phyloP scores from a whole-genome alignment of 1,140 invertebrate genomes.

The Latrodectus geometricus region DNA sequence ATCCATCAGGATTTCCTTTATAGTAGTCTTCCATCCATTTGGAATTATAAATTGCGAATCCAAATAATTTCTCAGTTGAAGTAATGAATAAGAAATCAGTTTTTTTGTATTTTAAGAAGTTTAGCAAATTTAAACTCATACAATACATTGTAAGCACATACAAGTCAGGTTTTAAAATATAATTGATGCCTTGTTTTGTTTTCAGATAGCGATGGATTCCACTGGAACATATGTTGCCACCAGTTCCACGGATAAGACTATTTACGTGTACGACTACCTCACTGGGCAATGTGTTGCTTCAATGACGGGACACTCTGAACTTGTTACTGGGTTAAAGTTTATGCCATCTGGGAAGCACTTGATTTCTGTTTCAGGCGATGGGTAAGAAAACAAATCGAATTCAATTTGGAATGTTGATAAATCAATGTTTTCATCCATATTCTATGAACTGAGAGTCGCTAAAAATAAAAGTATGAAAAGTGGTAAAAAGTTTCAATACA shows the following conservation, averaged over 20 bases:
- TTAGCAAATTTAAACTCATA: no score
- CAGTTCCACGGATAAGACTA: conserved; percentile 94
- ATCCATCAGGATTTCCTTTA: no score
- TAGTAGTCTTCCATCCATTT: no score
- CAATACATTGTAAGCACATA: no score
- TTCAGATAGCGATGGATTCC: conserved; percentile 83
- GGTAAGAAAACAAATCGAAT: conserved; percentile 65
- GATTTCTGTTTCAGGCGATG: conserved; percentile 88
- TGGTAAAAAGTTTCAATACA: no score
- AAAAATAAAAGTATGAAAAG: no score
- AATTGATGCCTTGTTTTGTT: conserved; percentile 47
- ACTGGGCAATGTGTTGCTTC: conserved; percentile 93
- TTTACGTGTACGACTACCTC: conserved; percentile 94
- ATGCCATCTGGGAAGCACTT: conserved; percentile 90
- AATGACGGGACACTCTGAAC: conserved; percentile 93
- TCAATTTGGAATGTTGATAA: background rate
- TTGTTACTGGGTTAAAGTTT: conserved; percentile 90
- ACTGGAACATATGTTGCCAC: conserved; percentile 93
- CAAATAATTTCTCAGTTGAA: no score
- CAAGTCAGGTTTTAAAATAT: no score
- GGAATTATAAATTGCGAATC: no score
- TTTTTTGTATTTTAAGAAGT: no score
- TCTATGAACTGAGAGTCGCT: no score
- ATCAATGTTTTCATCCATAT: background rate
- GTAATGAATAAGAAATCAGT: no score